Base-by-base conservation (phyloP, 2,113 vertebrate genomes). In the Colaptes auratus region DNA sequence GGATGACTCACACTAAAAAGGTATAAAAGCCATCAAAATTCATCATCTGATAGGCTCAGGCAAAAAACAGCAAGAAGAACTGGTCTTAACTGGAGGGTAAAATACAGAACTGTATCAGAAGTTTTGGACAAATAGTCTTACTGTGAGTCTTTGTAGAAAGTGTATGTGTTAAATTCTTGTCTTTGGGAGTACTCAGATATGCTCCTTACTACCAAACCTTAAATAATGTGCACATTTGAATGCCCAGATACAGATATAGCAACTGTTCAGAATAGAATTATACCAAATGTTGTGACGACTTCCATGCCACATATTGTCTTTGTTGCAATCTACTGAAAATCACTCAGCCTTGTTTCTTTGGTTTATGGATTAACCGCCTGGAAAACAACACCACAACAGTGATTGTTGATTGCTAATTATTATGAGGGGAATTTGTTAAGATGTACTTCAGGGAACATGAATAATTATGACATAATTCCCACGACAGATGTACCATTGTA, bases 391-490 rank as follows among this genome's bases (percentile, higher is more conserved):
- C 86, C 92, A 24, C 23, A 79, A 93, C 39, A 23, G 25, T 70
- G 67, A 92, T 52, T 73, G 59, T 50, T 90, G 74, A 70, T 79
- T 73, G 31, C 81, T 92, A 74, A 91, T 88, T 91, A 73, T 89
- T 73, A 71, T 77, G 85, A 66, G 55, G 60, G 75, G 56, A 79
- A 77, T 85, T 95, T 92, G 74, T 96, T 95, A 95, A 76, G 75
- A 91, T 82, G 48, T 55, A 74, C 72, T 88, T 85, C 72, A 53
- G 92, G 42, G 69, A 76, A 67, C 28, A 15, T 30, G 72, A 84
- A 87, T 48, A 56, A 31, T 46, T 87, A 77, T 93, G 92, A 87
- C 82, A 76, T 82, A 87, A 89, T 94, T 79, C 89, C 95, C 75
- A 48, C 6, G 27, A 56, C 25, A 71, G 56, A 48, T 0, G 0